Evolutionary conservation across 2,797 vertebrate species (phyloP), one percentile per base, ranked within the genome.

Genomic region (Synanceia verrucosa): DNA sequence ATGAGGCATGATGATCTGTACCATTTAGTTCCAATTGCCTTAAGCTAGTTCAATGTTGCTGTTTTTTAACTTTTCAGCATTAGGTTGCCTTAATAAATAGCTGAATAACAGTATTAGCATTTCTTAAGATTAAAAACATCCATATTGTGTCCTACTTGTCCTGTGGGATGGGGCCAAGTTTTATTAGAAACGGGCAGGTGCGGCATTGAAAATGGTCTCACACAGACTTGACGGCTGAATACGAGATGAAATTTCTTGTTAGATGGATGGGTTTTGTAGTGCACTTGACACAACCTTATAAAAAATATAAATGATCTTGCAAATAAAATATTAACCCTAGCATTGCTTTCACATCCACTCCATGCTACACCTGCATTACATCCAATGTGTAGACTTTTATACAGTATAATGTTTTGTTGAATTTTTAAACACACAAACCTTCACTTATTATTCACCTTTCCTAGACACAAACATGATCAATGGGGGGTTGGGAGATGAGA

Each of bases 181-280:
- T 85, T 85, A 85, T 87, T 87, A 80, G 65, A 86, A 82, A 70
- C 6, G 24, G 47, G 73, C 77, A 71, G 73, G 60, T 73, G 61
- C 19, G 1, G 21, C 73, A 66, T 56, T 74, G 60, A 72, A 82
- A 70, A 67, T 51, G 56, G 53, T 61, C 59, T 69, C 70, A 70
- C 74, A 65, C 65, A 70, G 69, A 69, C 57, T 59, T 55, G 46
- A 82, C 68, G 67, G 60, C 78, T 66, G 80, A 79, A 77, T 73
- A 52, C 53, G 34, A 78, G 60, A 86, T 86, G 51, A 82, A 81
- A 88, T 87, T 85, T 79, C 82, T 72, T 76, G 62, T 75, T 62
- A 85, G 84, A 90, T 86, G 70, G 73, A 89, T 90, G 86, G 26
- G 61, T 87, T 89, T 69, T 73, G 63, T 56, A 36, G 59, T 74